These are phyloP conservation scores for Sardinella longiceps DNA, from an alignment of 2,797 vertebrate genomes.

Conservation along the genomic window DNA sequence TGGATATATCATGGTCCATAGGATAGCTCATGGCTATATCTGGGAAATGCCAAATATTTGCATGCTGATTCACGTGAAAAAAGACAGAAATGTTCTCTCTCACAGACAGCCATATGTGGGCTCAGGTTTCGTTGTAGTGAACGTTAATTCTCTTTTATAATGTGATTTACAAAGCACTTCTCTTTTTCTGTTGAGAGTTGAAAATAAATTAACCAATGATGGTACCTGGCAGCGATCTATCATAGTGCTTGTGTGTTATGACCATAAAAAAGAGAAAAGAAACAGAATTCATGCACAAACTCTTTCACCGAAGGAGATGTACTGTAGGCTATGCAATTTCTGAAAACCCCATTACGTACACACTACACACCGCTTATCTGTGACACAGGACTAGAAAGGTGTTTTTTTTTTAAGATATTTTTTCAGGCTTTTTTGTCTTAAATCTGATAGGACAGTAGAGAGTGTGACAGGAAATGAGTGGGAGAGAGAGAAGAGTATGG, in stretches of 20 bases:
- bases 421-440: too few species aligned
- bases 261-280: too few species aligned
- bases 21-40: slow-evolving; percentile 3
- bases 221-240: too few species aligned
- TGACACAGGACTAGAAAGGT: too few species aligned
- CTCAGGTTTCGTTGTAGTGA: neutral
- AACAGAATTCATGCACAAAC: neutral
- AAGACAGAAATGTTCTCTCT: neutral
- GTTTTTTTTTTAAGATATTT: too few species aligned
- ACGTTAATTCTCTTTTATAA: neutral
- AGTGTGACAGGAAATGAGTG: too few species aligned
- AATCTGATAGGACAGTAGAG: too few species aligned
- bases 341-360: neutral
- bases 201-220: too few species aligned
- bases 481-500: too few species aligned
- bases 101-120: neutral
- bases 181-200: too few species aligned
- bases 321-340: neutral
- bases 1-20: neutral
- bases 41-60: neutral
- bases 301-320: neutral
- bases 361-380: neutral
- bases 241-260: too few species aligned
- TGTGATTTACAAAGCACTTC: too few species aligned
- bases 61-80: slow-evolving; percentile 7